Conservation (phyloP, 2,888 invertebrate species). For the Coleophora flavipennella region DNA sequence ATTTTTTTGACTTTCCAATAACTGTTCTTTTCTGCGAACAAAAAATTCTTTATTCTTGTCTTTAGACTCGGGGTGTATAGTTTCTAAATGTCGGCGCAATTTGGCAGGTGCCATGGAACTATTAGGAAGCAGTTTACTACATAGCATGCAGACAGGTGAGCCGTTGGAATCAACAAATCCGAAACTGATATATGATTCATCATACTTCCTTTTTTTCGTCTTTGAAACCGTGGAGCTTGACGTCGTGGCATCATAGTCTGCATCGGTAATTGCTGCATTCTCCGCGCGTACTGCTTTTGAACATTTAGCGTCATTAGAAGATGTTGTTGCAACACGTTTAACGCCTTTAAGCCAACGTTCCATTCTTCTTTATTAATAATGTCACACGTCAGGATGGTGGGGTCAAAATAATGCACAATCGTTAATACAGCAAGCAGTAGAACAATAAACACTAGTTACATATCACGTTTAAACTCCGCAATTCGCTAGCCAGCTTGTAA, state of each 20-base stretch:
- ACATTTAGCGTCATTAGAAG: slow-evolving; percentile 18
- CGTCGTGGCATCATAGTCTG: slow-evolving; percentile 18
- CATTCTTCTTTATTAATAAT: slow-evolving; percentile 19
- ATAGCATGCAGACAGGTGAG: slow-evolving; percentile 17
- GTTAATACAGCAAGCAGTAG: slow-evolving; percentile 12
- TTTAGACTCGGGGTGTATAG: slow-evolving; percentile 19
- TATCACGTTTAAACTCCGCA: too few species aligned
- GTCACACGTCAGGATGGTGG: slow-evolving; percentile 16
- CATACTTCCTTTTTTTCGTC: slow-evolving; percentile 18
- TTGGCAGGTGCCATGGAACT: slow-evolving; percentile 21
- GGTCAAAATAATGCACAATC: slow-evolving; percentile 13
- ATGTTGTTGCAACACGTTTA: slow-evolving; percentile 17
- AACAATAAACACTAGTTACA: slow-evolving; percentile 12
- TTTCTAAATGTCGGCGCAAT: slow-evolving; percentile 20
- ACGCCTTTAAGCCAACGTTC: slow-evolving; percentile 19
- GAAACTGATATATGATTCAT: slow-evolving; percentile 20
- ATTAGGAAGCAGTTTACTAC: slow-evolving; percentile 19
- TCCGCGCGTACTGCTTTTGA: slow-evolving; percentile 16
- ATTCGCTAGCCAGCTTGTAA: slow-evolving; percentile 9
- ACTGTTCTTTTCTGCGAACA: slow-evolving; percentile 17
- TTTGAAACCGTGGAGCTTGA: slow-evolving; percentile 18
- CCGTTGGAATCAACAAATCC: slow-evolving; percentile 22
- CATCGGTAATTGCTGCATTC: too few species aligned
- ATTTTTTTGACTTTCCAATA: slow-evolving; percentile 19
- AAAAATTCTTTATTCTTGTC: slow-evolving; percentile 19